phyloP scores from a whole-genome alignment of 2,888 invertebrate species.

The Melanotus villosus region DNA sequence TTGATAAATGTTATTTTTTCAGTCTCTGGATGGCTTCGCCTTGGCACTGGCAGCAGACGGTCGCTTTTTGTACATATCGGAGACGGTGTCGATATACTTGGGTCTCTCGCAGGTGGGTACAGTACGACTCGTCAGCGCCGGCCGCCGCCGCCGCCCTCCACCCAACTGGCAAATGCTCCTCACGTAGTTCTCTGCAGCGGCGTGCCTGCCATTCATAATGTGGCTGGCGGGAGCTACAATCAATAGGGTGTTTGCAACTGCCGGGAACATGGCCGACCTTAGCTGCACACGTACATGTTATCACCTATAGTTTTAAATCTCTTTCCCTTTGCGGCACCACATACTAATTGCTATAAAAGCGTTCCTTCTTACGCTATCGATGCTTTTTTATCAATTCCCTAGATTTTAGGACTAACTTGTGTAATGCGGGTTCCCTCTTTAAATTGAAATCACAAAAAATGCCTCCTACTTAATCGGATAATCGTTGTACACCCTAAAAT shows the following conservation, averaged over 20 bases:
- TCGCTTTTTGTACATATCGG: slow-evolving; percentile 98
- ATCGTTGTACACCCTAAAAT: background rate
- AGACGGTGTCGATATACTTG: slow-evolving; percentile 99
- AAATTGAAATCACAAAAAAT: slow-evolving; percentile 22
- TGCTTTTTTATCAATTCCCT: slow-evolving; percentile 43
- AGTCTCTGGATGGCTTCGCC: slow-evolving; percentile 98
- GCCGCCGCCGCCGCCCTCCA: slow-evolving; percentile 63
- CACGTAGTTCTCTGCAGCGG: slow-evolving; percentile 74
- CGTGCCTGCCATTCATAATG: slow-evolving; percentile 75
- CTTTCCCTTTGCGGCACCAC: slow-evolving; percentile 51
- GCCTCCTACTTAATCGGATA: slow-evolving; percentile 23
- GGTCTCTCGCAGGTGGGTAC: slow-evolving; percentile 96
- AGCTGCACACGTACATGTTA: slow-evolving; percentile 65
- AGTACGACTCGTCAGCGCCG: slow-evolving; percentile 64
- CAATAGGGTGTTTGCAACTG: slow-evolving; percentile 70
- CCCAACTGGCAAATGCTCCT: slow-evolving; percentile 68
- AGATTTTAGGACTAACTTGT: slow-evolving; percentile 30
- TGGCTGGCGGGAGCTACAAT: slow-evolving; percentile 66
- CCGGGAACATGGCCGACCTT: slow-evolving; percentile 68
- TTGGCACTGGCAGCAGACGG: slow-evolving; percentile 96
- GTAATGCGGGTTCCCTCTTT: background rate
- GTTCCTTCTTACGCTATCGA: slow-evolving; percentile 39
- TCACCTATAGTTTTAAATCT: slow-evolving; percentile 63
- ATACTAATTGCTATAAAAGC: slow-evolving; percentile 54
- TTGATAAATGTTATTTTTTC: slow-evolving; percentile 66